Evolutionary conservation across 1,140 invertebrate genomes (phyloP).

Genomic region (Cardiocondyla obscurior): DNA sequence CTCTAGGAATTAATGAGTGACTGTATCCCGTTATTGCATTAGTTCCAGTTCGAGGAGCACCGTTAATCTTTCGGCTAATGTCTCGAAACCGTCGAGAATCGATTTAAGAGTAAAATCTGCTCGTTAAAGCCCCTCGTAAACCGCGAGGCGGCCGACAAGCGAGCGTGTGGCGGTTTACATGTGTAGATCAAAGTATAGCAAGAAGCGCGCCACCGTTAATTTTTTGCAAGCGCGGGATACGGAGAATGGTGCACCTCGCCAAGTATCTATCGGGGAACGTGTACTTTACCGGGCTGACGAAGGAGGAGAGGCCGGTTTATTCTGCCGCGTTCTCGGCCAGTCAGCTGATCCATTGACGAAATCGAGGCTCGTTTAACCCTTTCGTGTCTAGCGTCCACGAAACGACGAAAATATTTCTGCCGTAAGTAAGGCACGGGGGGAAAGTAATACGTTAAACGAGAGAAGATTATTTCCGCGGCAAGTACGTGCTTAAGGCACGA

Average conservation of each 20-base stretch:
- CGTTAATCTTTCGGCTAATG: slow-evolving; percentile 8
- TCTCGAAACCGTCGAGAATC: slow-evolving; percentile 1
- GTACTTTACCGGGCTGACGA: neutral
- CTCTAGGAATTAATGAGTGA: neutral
- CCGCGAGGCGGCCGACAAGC: neutral
- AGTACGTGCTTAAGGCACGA: too few relatives aligned
- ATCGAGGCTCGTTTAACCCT: neutral
- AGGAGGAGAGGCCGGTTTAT: neutral
- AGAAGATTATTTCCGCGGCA: too few relatives aligned
- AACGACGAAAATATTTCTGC: too few relatives aligned
- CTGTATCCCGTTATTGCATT: slow-evolving; percentile 2
- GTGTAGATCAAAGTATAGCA: neutral
- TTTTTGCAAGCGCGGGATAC: neutral
- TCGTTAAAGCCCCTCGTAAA: neutral
- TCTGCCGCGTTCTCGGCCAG: neutral
- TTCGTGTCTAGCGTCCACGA: too few relatives aligned
- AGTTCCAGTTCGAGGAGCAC: neutral
- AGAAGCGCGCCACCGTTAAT: neutral
- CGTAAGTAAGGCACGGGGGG: too few relatives aligned
- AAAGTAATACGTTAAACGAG: too few relatives aligned
- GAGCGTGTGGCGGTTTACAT: neutral
- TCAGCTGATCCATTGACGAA: neutral
- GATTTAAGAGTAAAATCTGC: neutral
- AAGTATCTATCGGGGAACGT: neutral
- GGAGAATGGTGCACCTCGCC: neutral